Percentiles rank a stretch among this genome's conserved stretches.
Evolutionary conservation across 2,113 vertebrate species (phyloP).

Genomic region (Siphamia tubifer): DNA sequence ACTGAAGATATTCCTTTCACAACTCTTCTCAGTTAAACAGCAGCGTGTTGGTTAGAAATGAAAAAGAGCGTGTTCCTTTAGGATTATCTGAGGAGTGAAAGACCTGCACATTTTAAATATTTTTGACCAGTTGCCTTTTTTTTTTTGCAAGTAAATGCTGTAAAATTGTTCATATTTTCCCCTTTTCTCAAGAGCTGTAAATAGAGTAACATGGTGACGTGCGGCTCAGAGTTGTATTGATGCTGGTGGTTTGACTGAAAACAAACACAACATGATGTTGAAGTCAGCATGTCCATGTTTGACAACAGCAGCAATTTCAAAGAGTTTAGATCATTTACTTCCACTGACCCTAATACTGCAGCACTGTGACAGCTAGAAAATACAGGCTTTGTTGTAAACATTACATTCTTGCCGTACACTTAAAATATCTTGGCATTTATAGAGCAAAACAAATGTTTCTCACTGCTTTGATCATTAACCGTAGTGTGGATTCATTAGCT

Average conservation of each 20-base stretch:
- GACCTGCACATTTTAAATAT: too few relatives aligned
- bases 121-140: too few relatives aligned
- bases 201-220: not conserved
- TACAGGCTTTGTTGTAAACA: slow-evolving; percentile 7
- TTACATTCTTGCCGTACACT: not conserved
- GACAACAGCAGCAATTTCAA: not conserved
- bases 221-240: too few relatives aligned
- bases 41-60: too few relatives aligned
- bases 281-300: not conserved
- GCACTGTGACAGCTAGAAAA: slow-evolving; percentile 18
- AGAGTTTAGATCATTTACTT: slow-evolving; percentile 6
- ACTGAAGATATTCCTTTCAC: too few relatives aligned
- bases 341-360: not conserved
- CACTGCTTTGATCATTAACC: slow-evolving; percentile 17
- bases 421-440: slow-evolving; percentile 23
- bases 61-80: too few relatives aligned
- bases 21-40: too few relatives aligned
- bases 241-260: not conserved
- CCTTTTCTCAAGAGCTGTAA: too few relatives aligned
- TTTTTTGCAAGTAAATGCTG: too few relatives aligned
- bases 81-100: too few relatives aligned
- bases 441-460: slow-evolving; percentile 17
- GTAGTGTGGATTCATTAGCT: slow-evolving; percentile 6
- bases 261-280: not conserved
- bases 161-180: too few relatives aligned